These are phyloP conservation scores for Sarcophaga bullata DNA, from an alignment of 1,140 invertebrate genomes.

Conservation along the genomic window DNA sequence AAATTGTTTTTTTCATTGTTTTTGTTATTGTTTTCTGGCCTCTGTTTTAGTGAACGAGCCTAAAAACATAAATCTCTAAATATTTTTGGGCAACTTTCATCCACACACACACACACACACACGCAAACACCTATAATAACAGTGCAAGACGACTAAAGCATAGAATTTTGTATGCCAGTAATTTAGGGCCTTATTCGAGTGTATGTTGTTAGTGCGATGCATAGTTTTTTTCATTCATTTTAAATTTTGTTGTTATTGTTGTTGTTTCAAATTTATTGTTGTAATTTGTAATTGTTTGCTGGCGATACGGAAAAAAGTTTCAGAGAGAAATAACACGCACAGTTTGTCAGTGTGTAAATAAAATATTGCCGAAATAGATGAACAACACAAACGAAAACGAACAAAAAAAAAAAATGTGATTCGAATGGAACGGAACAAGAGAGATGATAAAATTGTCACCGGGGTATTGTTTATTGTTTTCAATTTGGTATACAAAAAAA, in stretches of 20 bases:
- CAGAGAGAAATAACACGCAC: too few relatives aligned
- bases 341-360: constrained; percentile 32
- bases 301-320: too few relatives aligned
- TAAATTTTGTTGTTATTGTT: background rate
- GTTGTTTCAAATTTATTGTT: constrained; percentile 33
- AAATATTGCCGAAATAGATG: background rate
- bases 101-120: background rate
- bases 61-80: constrained; percentile 36
- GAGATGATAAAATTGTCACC: constrained; percentile 33
- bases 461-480: constrained; percentile 34
- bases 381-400: too few relatives aligned
- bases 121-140: background rate
- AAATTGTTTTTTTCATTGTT: background rate
- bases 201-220: background rate
- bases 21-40: constrained; percentile 2
- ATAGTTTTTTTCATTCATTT: constrained; percentile 35
- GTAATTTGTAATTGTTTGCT: constrained; percentile 37
- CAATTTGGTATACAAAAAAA: background rate
- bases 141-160: background rate
- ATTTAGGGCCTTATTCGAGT: background rate
- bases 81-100: constrained; percentile 14
- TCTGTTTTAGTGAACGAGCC: constrained; percentile 8
- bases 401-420: too few relatives aligned
- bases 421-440: background rate
- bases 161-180: background rate